Percentiles rank a stretch among this genome's conserved stretches.
Conservation (phyloP, 2,888 invertebrate genomes). For the Blomia tropicalis region DNA sequence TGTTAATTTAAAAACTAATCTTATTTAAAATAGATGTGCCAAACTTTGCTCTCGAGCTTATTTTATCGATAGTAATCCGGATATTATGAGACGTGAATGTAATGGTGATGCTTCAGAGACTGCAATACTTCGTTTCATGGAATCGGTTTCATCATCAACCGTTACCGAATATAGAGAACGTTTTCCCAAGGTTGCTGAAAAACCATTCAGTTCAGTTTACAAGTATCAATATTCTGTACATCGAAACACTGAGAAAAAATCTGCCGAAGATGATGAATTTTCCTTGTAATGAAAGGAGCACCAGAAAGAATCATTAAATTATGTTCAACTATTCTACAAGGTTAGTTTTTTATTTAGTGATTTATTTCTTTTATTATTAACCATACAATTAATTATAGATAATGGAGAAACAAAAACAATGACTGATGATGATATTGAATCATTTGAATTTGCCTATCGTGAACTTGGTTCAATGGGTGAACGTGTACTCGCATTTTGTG, state of each 20-base stretch:
- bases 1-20: neutral
- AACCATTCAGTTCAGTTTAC: slow-evolving; percentile 39
- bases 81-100: slow-evolving; percentile 27
- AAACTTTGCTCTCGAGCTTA: slow-evolving; percentile 20
- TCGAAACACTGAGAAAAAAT: neutral
- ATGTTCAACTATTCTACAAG: slow-evolving; percentile 42
- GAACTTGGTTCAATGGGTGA: slow-evolving; percentile 70
- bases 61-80: slow-evolving; percentile 13
- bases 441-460: slow-evolving; percentile 49
- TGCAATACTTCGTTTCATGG: slow-evolving; percentile 36
- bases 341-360: slow-evolving; percentile 35
- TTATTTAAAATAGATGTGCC: neutral
- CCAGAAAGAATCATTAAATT: slow-evolving; percentile 39
- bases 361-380: too few species aligned
- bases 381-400: slow-evolving; percentile 14
- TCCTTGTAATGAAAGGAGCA: slow-evolving; percentile 43
- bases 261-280: neutral
- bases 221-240: slow-evolving; percentile 33
- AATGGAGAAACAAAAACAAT: slow-evolving; percentile 37
- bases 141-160: slow-evolving; percentile 33
- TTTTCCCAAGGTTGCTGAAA: slow-evolving; percentile 35
- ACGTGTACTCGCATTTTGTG: slow-evolving; percentile 43
- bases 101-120: slow-evolving; percentile 37
- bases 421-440: slow-evolving; percentile 40
- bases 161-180: slow-evolving; percentile 32